These are phyloP conservation scores for Zoanthus gigantus DNA, from an alignment of 92 coral and sea anemone species.

Conservation along the genomic window DNA sequence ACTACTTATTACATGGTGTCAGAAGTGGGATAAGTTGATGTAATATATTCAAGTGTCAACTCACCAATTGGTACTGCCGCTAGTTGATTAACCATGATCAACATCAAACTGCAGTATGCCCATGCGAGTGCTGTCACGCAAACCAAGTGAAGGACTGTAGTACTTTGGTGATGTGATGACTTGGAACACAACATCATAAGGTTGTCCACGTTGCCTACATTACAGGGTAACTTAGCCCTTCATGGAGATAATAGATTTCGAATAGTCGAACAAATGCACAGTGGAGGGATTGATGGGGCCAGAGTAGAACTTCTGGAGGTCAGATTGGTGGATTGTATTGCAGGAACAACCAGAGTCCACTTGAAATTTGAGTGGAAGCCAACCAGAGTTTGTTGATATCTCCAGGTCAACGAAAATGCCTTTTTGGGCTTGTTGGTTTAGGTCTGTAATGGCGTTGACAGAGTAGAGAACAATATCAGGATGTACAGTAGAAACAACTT, in stretches of 20 bases:
- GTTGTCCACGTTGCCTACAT: conserved; percentile 62
- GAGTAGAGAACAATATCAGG: neutral
- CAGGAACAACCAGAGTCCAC: conserved; percentile 57
- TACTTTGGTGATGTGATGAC: conserved; percentile 59
- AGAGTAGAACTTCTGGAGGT: conserved; percentile 53
- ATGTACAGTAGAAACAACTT: conserved; percentile 20
- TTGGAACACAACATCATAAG: conserved; percentile 53
- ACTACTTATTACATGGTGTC: too few relatives aligned
- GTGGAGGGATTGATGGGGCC: conserved; percentile 50
- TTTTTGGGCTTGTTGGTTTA: conserved; percentile 50
- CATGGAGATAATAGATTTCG: conserved; percentile 63
- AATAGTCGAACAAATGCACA: conserved; percentile 63
- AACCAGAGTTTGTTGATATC: conserved; percentile 30
- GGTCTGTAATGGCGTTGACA: conserved; percentile 45
- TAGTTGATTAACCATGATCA: conserved; percentile 58
- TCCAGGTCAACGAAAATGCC: conserved; percentile 70
- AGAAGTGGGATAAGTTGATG: conserved; percentile 19
- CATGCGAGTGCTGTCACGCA: conserved; percentile 67
- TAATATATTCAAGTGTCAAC: conserved; percentile 56
- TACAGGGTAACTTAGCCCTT: conserved; percentile 64
- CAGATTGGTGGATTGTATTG: conserved; percentile 37
- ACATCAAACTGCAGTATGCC: conserved; percentile 59
- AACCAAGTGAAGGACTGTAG: conserved; percentile 66
- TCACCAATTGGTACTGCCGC: conserved; percentile 55
- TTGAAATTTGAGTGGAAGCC: conserved; percentile 49